Base-by-base conservation (phyloP, 2,797 vertebrate species). In the Erpetoichthys calabaricus region DNA sequence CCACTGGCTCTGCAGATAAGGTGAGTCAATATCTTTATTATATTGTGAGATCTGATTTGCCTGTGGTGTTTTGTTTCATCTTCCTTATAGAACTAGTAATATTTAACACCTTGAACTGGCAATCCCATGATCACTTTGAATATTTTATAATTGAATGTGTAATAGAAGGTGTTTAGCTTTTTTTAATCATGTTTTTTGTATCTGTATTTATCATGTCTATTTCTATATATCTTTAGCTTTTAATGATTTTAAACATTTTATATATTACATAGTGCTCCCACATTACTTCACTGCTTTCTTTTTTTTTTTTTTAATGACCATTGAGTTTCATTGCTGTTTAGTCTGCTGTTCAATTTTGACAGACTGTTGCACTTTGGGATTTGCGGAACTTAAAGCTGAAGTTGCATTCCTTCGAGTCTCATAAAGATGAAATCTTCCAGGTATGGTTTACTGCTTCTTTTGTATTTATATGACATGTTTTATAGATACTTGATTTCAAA, bases 351-450 rank as follows among this genome's bases (percentile, higher is more conserved):
- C 58, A 6, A 62, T 65, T 70, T 65, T 0, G 42, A 7, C 58
- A 99, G 94, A 98, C 93, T 44, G 95, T 97, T 69, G 94, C 94
- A 52, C 82, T 99, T 8, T 99, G 94, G 95, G 95, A 98, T 71
- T 75, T 99, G 65, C 89, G 95, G 73, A 98, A 99, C 72, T 73
- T 98, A 60, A 99, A 98, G 66, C 76, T 99, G 66, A 99, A 98
- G 69, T 85, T 98, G 69, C 94, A 98, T 74, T 99, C 94, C 0
- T 99, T 99, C 73, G 95, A 98, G 70, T 99, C 95, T 25, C 95
- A 99, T 75, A 98, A 96, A 79, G 95, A 98, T 65, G 95, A 97
- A 80, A 97, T 99, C 80, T 99, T 99, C 75, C 94, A 98, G 87
- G 95, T 98, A 87, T 65, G 60, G 56, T 10, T 45, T 44, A 8